Evolutionary conservation across 2,888 invertebrate species (phyloP).

Genomic region (Rhogogaster chlorosoma): DNA sequence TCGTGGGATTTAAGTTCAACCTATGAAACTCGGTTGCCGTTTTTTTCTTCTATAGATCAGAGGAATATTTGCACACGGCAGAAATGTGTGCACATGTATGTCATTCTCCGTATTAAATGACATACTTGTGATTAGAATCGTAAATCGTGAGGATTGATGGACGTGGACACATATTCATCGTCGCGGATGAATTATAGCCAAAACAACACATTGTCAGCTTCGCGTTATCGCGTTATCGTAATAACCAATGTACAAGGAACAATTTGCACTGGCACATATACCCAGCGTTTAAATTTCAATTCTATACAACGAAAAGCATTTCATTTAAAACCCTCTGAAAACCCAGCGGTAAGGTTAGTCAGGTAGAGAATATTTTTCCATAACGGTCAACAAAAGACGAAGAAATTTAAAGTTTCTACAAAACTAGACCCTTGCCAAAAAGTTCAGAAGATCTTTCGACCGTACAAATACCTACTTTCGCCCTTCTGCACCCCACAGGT

Average conservation of each 20-base stretch:
- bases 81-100: background rate
- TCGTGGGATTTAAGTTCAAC: background rate
- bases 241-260: background rate
- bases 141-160: conserved; percentile 5
- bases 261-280: background rate
- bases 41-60: background rate
- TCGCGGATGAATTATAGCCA: background rate
- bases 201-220: conserved; percentile 17
- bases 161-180: background rate
- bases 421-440: background rate
- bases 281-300: background rate
- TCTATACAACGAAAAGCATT: background rate
- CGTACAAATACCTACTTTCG: background rate
- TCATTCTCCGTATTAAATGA: background rate
- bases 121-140: background rate
- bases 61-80: background rate
- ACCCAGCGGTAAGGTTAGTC: background rate
- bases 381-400: background rate
- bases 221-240: conserved; percentile 15
- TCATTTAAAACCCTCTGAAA: background rate
- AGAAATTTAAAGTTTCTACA: background rate
- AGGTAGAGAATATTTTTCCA: background rate
- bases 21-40: background rate
- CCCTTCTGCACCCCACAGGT: background rate
- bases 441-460: background rate